These are phyloP conservation scores for Pterobdella sp. DNA, from an alignment of 2,888 invertebrate genomes.

Conservation along the genomic window DNA sequence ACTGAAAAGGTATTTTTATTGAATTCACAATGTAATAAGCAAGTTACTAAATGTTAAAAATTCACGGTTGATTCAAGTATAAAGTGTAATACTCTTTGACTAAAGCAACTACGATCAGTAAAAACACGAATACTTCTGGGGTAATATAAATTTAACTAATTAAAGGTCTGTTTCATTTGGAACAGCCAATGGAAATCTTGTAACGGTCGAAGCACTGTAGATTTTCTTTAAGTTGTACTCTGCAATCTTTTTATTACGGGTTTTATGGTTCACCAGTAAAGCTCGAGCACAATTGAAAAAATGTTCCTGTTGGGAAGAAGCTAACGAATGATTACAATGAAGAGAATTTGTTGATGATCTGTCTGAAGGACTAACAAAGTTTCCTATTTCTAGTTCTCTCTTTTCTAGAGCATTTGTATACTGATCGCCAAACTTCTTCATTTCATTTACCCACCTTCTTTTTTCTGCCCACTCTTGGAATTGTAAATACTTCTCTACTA, in stretches of 20 bases:
- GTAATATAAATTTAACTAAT: no score
- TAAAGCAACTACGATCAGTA: no score
- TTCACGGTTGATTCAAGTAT: no score
- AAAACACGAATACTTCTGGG: no score
- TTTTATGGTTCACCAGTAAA: slow-evolving; percentile 2
- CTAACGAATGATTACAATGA: neutral
- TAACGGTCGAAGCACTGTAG: neutral
- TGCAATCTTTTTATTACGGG: neutral
- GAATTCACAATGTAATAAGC: no score
- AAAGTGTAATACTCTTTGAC: no score
- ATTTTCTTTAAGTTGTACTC: neutral
- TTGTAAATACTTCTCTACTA: neutral
- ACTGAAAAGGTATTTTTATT: no score
- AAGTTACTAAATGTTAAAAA: no score
- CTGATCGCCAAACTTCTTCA: neutral
- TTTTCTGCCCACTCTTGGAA: neutral
- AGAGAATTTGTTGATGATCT: neutral
- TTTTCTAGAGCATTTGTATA: neutral
- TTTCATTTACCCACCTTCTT: neutral
- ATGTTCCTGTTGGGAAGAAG: neutral
- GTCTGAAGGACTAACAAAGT: neutral
- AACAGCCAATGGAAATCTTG: neutral
- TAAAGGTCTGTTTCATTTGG: no score
- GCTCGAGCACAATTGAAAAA: neutral
- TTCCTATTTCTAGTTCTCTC: neutral